Percentiles rank a stretch among this genome's conserved stretches.
Conservation (phyloP, 2,113 vertebrate genomes). For the Triplophysa tibetana region DNA sequence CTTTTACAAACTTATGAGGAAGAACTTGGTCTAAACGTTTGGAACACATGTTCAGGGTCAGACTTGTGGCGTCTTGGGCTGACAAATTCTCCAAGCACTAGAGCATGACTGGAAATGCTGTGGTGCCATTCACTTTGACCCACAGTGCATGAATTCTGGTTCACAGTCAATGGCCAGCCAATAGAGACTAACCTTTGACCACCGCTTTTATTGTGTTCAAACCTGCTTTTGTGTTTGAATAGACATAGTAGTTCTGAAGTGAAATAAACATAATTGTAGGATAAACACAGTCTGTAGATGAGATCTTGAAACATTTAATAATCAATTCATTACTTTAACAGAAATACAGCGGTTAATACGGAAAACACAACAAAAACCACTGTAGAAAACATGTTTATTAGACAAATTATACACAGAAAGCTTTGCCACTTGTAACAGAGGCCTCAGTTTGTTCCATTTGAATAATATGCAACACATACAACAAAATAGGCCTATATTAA, state of each 20-base stretch:
- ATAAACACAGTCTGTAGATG: neutral
- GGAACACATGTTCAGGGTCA: conserved; percentile 28
- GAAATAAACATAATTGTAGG: neutral
- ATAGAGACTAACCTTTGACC: conserved; percentile 37
- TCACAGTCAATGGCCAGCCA: conserved; percentile 41
- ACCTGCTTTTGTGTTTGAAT: neutral
- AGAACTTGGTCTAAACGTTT: conserved; percentile 39
- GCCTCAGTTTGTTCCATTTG: conserved; percentile 96
- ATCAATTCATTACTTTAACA: neutral
- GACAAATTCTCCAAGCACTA: conserved; percentile 41
- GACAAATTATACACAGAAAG: conserved; percentile 99
- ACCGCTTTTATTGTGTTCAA: conserved; percentile 34
- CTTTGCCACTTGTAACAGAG: conserved; percentile 99
- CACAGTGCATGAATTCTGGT: conserved; percentile 52
- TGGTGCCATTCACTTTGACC: conserved; percentile 52
- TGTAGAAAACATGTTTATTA: conserved; percentile 99
- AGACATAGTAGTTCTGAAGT: neutral
- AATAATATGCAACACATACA: conserved; percentile 99
- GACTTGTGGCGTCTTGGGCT: conserved; percentile 26
- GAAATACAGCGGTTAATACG: neutral
- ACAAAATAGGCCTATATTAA: conserved; percentile 99
- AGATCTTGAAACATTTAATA: neutral
- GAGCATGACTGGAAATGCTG: conserved; percentile 42
- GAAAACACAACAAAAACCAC: conserved; percentile 71
- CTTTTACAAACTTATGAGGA: neutral